These are phyloP conservation scores for Drosophila borborema DNA, from an alignment of 2,888 invertebrate species.

Conservation along the genomic window DNA sequence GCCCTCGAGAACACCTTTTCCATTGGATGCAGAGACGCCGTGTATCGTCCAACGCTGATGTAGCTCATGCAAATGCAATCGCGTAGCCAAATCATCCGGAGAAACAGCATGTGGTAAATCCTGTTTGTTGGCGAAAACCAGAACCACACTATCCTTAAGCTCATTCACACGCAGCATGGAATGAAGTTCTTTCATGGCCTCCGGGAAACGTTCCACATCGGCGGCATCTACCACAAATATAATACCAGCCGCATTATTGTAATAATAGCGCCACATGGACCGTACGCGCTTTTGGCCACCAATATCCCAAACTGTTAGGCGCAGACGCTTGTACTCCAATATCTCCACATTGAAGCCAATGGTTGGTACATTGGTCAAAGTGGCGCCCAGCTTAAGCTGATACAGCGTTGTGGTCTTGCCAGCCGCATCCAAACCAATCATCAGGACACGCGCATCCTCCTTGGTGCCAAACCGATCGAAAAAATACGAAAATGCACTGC, in stretches of 20 bases:
- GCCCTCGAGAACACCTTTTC: conserved; percentile 31
- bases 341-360: conserved; percentile 82
- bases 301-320: conserved; percentile 81
- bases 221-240: conserved; percentile 80
- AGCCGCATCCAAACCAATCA: conserved; percentile 81
- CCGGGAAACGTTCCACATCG: conserved; percentile 64
- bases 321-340: conserved; percentile 78
- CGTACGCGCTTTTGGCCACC: conserved; percentile 80
- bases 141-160: conserved; percentile 62
- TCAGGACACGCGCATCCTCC: conserved; percentile 73
- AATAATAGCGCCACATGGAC: conserved; percentile 80
- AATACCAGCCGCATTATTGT: conserved; percentile 68
- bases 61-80: conserved; percentile 32
- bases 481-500: conserved; percentile 59
- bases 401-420: conserved; percentile 82
- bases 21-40: conserved; percentile 33
- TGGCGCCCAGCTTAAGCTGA: conserved; percentile 76
- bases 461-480: conserved; percentile 65
- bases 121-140: conserved; percentile 81
- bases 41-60: conserved; percentile 40
- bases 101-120: conserved; percentile 72
- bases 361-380: conserved; percentile 76
- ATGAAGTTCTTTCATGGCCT: conserved; percentile 70
- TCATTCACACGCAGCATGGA: conserved; percentile 64
- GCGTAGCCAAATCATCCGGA: conserved; percentile 30